phyloP scores from a whole-genome alignment of 2,888 invertebrate genomes.

The Augiades crinisus region DNA sequence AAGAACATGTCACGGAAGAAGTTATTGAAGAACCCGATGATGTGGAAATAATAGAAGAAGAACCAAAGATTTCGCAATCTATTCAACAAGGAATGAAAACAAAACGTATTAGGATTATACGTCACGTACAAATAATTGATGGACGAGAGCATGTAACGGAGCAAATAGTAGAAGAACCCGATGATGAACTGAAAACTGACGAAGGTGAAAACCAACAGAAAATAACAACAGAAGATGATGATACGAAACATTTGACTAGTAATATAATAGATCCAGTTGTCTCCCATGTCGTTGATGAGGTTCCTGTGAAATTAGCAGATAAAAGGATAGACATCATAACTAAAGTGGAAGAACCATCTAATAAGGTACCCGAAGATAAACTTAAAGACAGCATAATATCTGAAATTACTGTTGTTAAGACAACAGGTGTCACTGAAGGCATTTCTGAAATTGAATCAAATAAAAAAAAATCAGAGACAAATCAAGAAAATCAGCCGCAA shows the following conservation, averaged over 20 bases:
- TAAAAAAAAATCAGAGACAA: background rate
- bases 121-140: slow-evolving; percentile 87
- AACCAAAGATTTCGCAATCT: slow-evolving; percentile 45
- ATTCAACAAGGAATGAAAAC: slow-evolving; percentile 49
- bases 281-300: background rate
- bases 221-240: background rate
- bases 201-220: slow-evolving; percentile 2
- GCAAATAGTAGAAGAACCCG: slow-evolving; percentile 89
- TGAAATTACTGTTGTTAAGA: background rate
- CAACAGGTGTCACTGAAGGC: background rate
- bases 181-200: slow-evolving; percentile 41
- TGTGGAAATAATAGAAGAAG: slow-evolving; percentile 76
- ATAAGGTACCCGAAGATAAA: background rate
- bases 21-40: slow-evolving; percentile 79
- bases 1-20: slow-evolving; percentile 88
- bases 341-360: background rate
- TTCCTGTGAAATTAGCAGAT: background rate
- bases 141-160: slow-evolving; percentile 90
- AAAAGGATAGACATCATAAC: background rate
- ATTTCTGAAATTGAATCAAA: background rate
- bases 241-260: background rate
- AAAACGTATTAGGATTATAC: slow-evolving; percentile 82
- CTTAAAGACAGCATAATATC: background rate
- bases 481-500: too few species aligned
- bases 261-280: background rate